These are phyloP conservation scores for Argyrosomus japonicus DNA, from an alignment of 2,113 vertebrate genomes.

Conservation along the genomic window DNA sequence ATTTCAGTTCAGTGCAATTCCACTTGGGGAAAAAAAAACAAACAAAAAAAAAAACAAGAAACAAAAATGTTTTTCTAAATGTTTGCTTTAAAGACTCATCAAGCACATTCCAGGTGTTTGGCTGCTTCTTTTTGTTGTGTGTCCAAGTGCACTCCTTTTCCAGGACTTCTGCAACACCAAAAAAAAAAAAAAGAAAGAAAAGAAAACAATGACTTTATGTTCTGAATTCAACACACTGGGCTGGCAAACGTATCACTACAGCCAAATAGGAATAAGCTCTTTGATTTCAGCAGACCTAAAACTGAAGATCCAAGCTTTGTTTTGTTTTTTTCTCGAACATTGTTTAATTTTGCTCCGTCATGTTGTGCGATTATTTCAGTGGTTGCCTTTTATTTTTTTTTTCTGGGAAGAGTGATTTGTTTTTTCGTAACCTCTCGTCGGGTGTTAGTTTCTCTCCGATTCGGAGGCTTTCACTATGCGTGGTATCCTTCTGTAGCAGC, in stretches of 20 bases:
- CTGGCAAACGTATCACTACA: constrained; percentile 49
- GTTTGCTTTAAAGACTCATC: constrained; percentile 72
- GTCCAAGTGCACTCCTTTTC: constrained; percentile 53
- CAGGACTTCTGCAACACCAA: constrained; percentile 54
- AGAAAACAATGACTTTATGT: background rate
- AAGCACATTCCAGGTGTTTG: constrained; percentile 72
- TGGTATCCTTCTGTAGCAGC: constrained; percentile 66
- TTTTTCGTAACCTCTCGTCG: constrained; percentile 20
- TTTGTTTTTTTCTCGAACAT: constrained; percentile 5
- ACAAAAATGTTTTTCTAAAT: constrained; percentile 58
- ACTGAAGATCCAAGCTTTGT: constrained; percentile 40
- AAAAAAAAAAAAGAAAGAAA: constrained; percentile 17
- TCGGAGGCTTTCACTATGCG: constrained; percentile 26
- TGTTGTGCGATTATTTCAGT: constrained; percentile 70
- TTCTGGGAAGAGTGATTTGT: constrained; percentile 9
- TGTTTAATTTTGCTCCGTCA: constrained; percentile 41
- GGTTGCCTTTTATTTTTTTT: constrained; percentile 67
- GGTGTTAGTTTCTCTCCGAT: constrained; percentile 47
- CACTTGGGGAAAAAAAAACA: constrained; percentile 1
- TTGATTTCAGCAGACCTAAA: constrained; percentile 59
- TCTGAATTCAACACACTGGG: constrained; percentile 35
- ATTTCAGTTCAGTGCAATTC: constrained; percentile 72
- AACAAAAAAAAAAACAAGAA: constrained; percentile 14
- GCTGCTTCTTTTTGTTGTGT: constrained; percentile 67
- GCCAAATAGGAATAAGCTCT: constrained; percentile 72